Base-by-base conservation (phyloP, 2,113 vertebrate genomes). In the Canis aureus region DNA sequence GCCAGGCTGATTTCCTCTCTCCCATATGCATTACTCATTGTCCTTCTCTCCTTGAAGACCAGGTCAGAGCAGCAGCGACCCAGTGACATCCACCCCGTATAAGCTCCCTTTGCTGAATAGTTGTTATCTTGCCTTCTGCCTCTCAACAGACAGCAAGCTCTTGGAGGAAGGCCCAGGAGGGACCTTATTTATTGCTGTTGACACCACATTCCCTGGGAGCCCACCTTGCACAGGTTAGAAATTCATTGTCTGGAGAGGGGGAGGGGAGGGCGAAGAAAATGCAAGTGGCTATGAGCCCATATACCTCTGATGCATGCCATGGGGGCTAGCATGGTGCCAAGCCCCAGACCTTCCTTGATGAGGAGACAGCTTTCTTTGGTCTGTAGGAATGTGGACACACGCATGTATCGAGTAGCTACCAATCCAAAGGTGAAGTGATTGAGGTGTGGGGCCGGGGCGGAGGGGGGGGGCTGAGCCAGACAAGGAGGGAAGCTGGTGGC, bases 261-360 rank as follows among this genome's bases (percentile, higher is more conserved):
- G 16, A 69, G 35, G 57, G 8, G 27, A 22, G 79, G 4, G 51
- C 5, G 11, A 79, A 60, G 60, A 53, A 35, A 23, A 19, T 17
- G 5, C 25, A 67, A 3, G 60, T 38, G 32, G 9, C 35, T 7
- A 0, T 64, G 71, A 51, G 11, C 64, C 67, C 49, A 20, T 25
- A n/a, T 3, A 13, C 11, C 43, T 55, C 3, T 5, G 19, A 10
- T 15, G 11, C 1, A 27, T 6, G 27, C 38, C 66, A 0, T 0
- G 0, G 71, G 62, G 16, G 60, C 27, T 76, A n/a, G 25, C 19
- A 2, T 20, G 3, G n/a, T 1, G 15, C 92, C 13, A 38, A 53
- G 27, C 29, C 27, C 89, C 55, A 35, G 6, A 12, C 11, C 2
- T 2, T 20, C 89, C 57, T 49, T 13, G 51, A 43, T 22, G 22